Evolutionary conservation across 2,113 vertebrate species (phyloP).

Genomic region (Athene noctua): DNA sequence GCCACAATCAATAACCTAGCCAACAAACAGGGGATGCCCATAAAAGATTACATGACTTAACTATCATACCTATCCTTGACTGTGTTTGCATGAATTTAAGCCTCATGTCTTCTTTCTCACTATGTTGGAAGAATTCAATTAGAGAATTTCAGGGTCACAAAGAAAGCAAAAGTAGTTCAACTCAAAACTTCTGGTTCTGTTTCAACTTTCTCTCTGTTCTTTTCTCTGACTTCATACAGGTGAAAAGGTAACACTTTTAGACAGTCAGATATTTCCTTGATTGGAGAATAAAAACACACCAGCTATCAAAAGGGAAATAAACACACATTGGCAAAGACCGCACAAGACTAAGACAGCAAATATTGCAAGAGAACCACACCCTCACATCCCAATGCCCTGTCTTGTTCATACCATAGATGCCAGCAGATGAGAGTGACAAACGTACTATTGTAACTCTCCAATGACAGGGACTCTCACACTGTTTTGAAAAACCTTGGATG

Average conservation of each 20-base stretch:
- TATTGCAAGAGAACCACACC: background rate
- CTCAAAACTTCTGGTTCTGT: background rate
- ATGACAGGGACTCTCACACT: background rate
- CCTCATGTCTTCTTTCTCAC: background rate
- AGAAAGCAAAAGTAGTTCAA: background rate
- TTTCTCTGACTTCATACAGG: background rate
- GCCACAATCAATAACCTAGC: background rate
- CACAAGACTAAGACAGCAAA: constrained; percentile 16
- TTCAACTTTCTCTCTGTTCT: background rate
- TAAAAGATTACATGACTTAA: background rate
- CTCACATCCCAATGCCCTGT: background rate
- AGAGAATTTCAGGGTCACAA: background rate
- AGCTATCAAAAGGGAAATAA: background rate
- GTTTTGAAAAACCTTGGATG: background rate
- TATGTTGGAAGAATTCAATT: background rate
- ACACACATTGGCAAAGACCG: background rate
- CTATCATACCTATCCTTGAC: background rate
- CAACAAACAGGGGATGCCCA: background rate
- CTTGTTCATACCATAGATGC: background rate
- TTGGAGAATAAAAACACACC: background rate
- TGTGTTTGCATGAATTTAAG: background rate
- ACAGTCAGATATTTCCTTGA: background rate
- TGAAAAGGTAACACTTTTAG: background rate
- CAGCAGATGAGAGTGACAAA: constrained; percentile 3
- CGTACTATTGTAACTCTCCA: background rate